A percentile compares a stretch with the other conserved stretches of the same genome.
These are phyloP conservation scores for Monodelphis domestica DNA, from an alignment of 2,797 vertebrate species.

Conservation along the genomic window DNA sequence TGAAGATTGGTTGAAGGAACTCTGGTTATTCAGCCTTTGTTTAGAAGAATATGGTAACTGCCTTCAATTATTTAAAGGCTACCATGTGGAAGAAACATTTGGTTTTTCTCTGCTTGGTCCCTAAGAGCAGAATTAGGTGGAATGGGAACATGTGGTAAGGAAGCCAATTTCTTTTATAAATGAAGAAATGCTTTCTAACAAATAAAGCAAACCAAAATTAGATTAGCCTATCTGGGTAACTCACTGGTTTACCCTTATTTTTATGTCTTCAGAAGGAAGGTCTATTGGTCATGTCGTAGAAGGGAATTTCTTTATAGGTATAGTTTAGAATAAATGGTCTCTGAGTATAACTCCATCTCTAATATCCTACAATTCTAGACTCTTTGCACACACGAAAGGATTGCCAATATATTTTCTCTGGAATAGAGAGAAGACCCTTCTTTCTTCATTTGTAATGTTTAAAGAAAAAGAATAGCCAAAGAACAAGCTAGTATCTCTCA, in stretches of 20 bases:
- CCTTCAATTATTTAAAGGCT: background rate
- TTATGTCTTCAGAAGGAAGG: background rate
- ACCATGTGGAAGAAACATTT: background rate
- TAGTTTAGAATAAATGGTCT: background rate
- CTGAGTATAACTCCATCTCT: too few species aligned
- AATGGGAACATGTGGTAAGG: background rate
- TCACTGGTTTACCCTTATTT: background rate
- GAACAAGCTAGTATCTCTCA: too few species aligned
- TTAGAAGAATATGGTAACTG: background rate
- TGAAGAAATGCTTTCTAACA: background rate
- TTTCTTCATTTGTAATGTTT: too few species aligned
- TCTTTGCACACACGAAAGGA: too few species aligned
- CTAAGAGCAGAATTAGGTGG: background rate
- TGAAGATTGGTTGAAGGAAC: background rate
- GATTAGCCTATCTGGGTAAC: background rate
- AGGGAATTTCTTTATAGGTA: background rate
- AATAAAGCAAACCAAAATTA: background rate
- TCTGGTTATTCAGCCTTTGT: background rate
- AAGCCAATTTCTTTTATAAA: background rate
- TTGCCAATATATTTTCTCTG: too few species aligned
- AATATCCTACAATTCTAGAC: too few species aligned
- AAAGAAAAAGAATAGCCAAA: too few species aligned
- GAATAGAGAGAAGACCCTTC: too few species aligned
- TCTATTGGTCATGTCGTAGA: background rate
- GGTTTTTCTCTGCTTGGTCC: background rate